Evolutionary conservation across 2,797 vertebrate genomes (phyloP), one percentile per base, ranked within the genome.

Genomic region (Aplochiton taeniatus): DNA sequence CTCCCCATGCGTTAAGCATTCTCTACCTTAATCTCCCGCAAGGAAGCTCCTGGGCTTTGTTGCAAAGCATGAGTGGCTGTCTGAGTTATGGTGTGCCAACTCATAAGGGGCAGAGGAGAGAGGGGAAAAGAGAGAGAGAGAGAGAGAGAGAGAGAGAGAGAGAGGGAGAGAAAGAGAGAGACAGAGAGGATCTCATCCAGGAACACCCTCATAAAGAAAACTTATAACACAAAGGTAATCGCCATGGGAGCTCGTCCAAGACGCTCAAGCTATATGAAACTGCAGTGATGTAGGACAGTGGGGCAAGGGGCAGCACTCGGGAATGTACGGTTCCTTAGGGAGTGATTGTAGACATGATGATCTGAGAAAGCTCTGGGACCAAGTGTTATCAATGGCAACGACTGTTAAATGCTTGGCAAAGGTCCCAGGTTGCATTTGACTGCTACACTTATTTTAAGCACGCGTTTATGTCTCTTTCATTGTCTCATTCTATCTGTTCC

Each of bases 11-110:
- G 41, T 83, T 82, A 51, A 55, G 69, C 19, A 82, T 76, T 71
- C 81, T 77, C 76, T 77, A 75, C 78, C 84, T 87, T 83, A 89
- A 88, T 87, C 83, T 88, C 80, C 81, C 82, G 72, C 43, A 42
- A 81, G 80, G 78, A 85, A 73, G 82, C 86, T 87, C 73, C 72
- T 67, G 84, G 82, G 83, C 73, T 82, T 57, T 70, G 75, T 82
- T 83, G 86, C 65, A 82, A 83, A 86, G 86, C 79, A 79, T 79
- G 81, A 83, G 63, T 87, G 88, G 74, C 80, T 83, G 75, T 66
- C 78, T 90, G 88, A 92, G 84, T 87, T 86, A 90, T 84, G 72
- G 77, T 76, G 66, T 77, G 75, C 77, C 58, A 78, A 75, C 69
- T 63, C 61, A 68, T 76, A 69, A 50, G 46, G 58, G 45, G 51